Evolutionary conservation across 2,888 invertebrate species (phyloP), one percentile per base, ranked within the genome.

Genomic region (Creontiades dilutus): DNA sequence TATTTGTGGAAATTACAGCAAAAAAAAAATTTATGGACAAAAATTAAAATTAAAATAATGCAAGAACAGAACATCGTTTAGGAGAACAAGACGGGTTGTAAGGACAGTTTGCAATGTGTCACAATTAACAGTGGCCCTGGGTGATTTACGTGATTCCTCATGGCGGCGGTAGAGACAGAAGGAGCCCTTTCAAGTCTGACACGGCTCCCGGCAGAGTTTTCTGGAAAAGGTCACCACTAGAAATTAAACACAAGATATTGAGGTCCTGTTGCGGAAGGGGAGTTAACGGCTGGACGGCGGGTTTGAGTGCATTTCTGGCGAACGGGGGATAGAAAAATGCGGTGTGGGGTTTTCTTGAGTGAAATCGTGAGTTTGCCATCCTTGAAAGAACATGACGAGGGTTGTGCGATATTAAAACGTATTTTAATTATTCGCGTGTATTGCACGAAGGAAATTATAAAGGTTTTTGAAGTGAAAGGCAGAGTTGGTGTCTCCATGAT

Each of bases 131-230:
- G 88, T 88, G 88, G 88, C 88, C 88, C 88, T 88, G 88, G 16
- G 46, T 85, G 61, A 5, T 85, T 57, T 37, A 85, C 57, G 85
- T 57, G 85, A 78, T 9, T 78, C 46, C 78, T 89, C 90, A 90
- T 55, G 86, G 89, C 85, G 89, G 90, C 86, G 86, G 90, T 76
- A 90, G 86, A 89, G 86, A 89, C 89, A 86, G 80, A 86, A 86
- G 90, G 86, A 90, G 90, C 82, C 90, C 90, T 86, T 90, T 90
- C 89, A 91, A 81, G 61, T 90, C 90, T 80, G 89, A 87, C 91
- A 91, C 61, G 88, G 91, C 91, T 91, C 90, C 91, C 78, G 86
- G 85, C 75, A 87, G 80, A 91, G 90, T 90, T 90, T 86, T 90
- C 91, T 90, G 91, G 61, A 91, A 91, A 91, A 91, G 46, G 88